Conservation (phyloP, 92 coral and sea anemone species). For the Ricordea florida region DNA sequence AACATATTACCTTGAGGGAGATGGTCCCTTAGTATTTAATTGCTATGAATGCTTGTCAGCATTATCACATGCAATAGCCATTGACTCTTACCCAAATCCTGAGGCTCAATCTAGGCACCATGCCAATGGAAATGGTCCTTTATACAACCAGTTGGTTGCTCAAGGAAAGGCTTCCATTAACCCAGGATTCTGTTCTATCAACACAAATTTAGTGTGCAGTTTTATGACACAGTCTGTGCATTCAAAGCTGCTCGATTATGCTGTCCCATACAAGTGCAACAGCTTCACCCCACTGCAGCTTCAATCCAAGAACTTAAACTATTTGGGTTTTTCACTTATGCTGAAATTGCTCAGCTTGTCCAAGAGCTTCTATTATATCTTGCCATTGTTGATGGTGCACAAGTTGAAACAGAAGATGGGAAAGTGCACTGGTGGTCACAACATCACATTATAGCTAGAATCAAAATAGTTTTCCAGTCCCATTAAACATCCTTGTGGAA, state of each 20-base stretch:
- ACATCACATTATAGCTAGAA: no score
- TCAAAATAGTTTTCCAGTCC: no score
- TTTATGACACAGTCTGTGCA: slow-evolving; percentile 51
- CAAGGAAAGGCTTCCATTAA: slow-evolving; percentile 60
- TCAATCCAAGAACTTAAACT: slow-evolving; percentile 54
- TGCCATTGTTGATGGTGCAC: no score
- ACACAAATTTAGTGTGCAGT: slow-evolving; percentile 67
- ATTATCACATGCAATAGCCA: slow-evolving; percentile 60
- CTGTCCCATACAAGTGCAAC: slow-evolving; percentile 59
- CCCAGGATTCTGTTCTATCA: slow-evolving; percentile 55
- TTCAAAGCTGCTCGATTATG: slow-evolving; percentile 57
- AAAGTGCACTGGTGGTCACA: no score
- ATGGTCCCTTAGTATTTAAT: slow-evolving; percentile 34
- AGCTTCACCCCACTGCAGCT: slow-evolving; percentile 48
- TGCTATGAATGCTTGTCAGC: slow-evolving; percentile 54
- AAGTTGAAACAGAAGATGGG: no score
- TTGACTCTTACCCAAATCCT: slow-evolving; percentile 61
- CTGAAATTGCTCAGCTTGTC: slow-evolving; percentile 24
- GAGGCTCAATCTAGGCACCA: slow-evolving; percentile 60
- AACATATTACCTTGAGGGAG: slow-evolving; percentile 46
- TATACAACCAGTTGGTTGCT: slow-evolving; percentile 60
- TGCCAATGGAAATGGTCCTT: slow-evolving; percentile 48
- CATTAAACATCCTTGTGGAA: no score
- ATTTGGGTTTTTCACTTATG: slow-evolving; percentile 48
- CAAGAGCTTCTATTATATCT: slow-evolving; percentile 14